Base-by-base conservation (phyloP, 1,140 invertebrate species). In the Diorhabda elongata region DNA sequence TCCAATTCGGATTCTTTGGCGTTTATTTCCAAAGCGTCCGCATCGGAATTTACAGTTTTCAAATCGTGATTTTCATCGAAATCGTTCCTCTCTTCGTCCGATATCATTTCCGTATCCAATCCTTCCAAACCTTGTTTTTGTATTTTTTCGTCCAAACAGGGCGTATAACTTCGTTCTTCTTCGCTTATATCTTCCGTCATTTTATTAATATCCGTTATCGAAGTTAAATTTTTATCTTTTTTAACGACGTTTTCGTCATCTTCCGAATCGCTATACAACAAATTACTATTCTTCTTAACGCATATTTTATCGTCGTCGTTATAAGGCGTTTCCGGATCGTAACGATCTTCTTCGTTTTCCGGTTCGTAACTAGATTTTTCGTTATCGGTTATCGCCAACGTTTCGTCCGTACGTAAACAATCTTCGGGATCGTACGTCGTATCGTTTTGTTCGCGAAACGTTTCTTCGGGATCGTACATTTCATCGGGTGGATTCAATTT, bases 81-180 rank as follows among this genome's bases (percentile, higher is more conserved):
- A 77, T 86, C 81, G 71, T 85, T 85, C 68, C 84, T 83, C 45
- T 85, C 85, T 71, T 88, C 87, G 52, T 89, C 87, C 2, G 90
- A 91, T 69, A 91, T 90, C 74, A 89, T 83, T 81, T 91, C 90
- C 0, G 89, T 90, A 71, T 88, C 89, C 47, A 90, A 82, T 2
- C 86, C 87, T 73, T 85, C 86, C 3, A 88, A 78, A 2, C 84
- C 86, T 67, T 82, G 68, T 42, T 68, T 66, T 59, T 71, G 42
- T 41, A 68, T 47, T 73, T 76, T 61, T 72, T 89, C 88, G 77
- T 89, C 87, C 61, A 89, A 79, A 71, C 87, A 88, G 0, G 88
- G 88, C 41, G 88, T 89, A 76, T 89, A 89, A 61, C 86, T 88
- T 47, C 87, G 80, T 75, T 87, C 86, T 71, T 86, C 85, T 72